Evolutionary conservation across 2,113 vertebrate genomes (phyloP), one percentile per base, ranked within the genome.

Genomic region (Ochotona princeps): DNA sequence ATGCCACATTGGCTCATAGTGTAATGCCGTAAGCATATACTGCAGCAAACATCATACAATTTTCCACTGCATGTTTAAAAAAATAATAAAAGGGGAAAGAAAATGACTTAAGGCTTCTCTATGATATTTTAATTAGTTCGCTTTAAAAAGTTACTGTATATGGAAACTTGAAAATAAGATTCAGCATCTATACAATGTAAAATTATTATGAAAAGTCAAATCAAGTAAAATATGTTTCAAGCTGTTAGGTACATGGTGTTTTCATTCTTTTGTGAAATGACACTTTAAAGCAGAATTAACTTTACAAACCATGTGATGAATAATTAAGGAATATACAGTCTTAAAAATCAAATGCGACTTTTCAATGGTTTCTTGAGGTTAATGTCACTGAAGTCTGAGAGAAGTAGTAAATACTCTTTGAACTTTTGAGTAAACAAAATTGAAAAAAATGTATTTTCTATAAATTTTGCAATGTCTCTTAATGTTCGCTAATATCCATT

Each of bases 321-420:
- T 9, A 30, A 8, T 14, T 83, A 69, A 60, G 5, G 11, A 1
- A 78, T 63, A 3, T 75, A 2, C 18, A 75, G 66, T 72, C 72
- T 60, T 66, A 88, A 35, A n/a, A 26, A 32, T 47, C 57, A 79
- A 15, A 65, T 10, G 32, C 28, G 6, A 20, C 75, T 76, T 76
- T 17, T 81, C 23, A 35, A 18, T 63, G n/a, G 15, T 89, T 73
- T 78, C 57, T 84, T 85, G 25, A 86, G 2, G 20, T 21, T 72
- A 60, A 51, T 78, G 47, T 49, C n/a, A 76, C 13, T 70, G 18
- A 23, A 11, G 14, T n/a, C 79, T 73, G 60, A 63, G 32, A 49
- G 67, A 89, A 93, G 18, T 35, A 32, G 67, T 69, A 76, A 91
- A 74, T 54, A n/a, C 47, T 87, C 23, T 84, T 49, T 89, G 25